phyloP scores from a whole-genome alignment of 2,113 vertebrate species.

The Daubentonia madagascariensis region DNA sequence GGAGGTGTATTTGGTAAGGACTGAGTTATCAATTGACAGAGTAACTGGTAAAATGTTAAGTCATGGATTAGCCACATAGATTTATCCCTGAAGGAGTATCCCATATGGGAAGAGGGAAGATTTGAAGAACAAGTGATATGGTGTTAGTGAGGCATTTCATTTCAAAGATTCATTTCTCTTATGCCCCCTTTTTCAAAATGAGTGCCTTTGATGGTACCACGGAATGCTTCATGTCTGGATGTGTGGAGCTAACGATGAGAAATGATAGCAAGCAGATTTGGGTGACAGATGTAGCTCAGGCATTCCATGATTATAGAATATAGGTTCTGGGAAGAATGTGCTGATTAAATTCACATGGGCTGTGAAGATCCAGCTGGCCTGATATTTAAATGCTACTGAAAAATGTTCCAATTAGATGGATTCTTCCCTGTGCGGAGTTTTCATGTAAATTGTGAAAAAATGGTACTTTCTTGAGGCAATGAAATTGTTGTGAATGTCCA shows the following conservation, averaged over 20 bases:
- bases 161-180: neutral
- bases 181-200: neutral
- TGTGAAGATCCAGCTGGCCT: slow-evolving; percentile 73
- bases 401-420: slow-evolving; percentile 67
- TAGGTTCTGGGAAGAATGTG: slow-evolving; percentile 61
- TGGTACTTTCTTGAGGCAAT: neutral
- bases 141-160: neutral
- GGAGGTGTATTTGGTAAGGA: neutral
- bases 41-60: neutral
- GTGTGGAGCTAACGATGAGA: slow-evolving; percentile 22
- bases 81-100: neutral
- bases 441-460: slow-evolving; percentile 36
- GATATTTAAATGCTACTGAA: slow-evolving; percentile 67
- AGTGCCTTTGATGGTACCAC: neutral
- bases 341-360: slow-evolving; percentile 75
- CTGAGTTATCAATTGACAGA: neutral
- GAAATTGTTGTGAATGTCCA: neutral
- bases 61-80: neutral
- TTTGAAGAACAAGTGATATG: neutral
- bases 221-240: neutral
- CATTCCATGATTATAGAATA: slow-evolving; percentile 63
- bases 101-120: neutral
- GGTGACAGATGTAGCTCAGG: slow-evolving; percentile 73
- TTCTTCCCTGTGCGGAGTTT: slow-evolving; percentile 64
- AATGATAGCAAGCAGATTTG: slow-evolving; percentile 63